These are phyloP conservation scores for Drosophila teissieri DNA, from an alignment of 1,140 invertebrate species.

Conservation along the genomic window DNA sequence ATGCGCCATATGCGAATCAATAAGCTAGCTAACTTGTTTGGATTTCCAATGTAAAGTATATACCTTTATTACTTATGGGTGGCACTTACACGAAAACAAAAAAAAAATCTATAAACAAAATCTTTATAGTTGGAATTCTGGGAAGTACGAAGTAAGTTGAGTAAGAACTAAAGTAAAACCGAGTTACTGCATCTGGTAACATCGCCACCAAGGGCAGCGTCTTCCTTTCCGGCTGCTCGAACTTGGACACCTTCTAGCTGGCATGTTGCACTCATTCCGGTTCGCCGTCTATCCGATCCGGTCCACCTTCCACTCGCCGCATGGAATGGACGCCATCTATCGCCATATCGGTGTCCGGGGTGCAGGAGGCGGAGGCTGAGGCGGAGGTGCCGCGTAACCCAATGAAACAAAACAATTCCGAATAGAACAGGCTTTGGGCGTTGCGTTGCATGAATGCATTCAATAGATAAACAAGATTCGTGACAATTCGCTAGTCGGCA, in stretches of 20 bases:
- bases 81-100: too few species aligned
- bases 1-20: too few species aligned
- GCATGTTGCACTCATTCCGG: conserved; percentile 20
- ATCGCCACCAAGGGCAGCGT: not conserved
- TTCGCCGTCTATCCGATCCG: conserved; percentile 1
- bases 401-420: conserved; percentile 35
- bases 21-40: too few species aligned
- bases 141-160: too few species aligned
- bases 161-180: too few species aligned
- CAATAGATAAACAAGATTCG: conserved; percentile 45
- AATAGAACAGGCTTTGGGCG: conserved; percentile 26
- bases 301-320: conserved; percentile 34
- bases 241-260: conserved; percentile 21
- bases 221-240: conserved; percentile 19
- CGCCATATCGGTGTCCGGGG: not conserved
- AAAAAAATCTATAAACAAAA: too few species aligned
- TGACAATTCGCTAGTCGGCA: conserved; percentile 24
- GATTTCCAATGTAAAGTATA: too few species aligned
- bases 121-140: too few species aligned
- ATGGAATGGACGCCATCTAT: not conserved
- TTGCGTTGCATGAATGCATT: conserved; percentile 53
- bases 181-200: too few species aligned
- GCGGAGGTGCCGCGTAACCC: conserved; percentile 2
- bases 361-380: too few species aligned
- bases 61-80: too few species aligned